Conservation (phyloP, 2,797 vertebrate genomes). For the Helicolenus hilgendorfi region DNA sequence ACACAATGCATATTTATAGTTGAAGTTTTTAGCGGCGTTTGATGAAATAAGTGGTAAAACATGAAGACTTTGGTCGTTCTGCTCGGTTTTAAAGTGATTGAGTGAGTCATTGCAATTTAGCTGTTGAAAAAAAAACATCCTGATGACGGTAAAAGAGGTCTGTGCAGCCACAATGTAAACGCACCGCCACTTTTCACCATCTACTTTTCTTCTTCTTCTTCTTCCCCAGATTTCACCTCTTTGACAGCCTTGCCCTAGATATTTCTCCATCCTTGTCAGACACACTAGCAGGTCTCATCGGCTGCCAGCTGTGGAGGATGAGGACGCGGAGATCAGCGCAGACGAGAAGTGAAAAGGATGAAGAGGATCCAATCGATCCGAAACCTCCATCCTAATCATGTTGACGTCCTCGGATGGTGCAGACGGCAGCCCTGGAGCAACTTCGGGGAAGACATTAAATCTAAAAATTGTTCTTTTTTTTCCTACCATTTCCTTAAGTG, state of each 20-base stretch:
- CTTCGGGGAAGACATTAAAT: slow-evolving; percentile 40
- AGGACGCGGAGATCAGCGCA: slow-evolving; percentile 69
- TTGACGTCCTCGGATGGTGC: slow-evolving; percentile 68
- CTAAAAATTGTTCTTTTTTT: not conserved
- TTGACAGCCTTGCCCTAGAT: slow-evolving; percentile 75
- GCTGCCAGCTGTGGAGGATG: slow-evolving; percentile 80
- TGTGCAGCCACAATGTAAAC: not conserved
- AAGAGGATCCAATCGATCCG: slow-evolving; percentile 74
- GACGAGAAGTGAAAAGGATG: slow-evolving; percentile 82
- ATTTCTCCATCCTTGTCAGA: slow-evolving; percentile 73
- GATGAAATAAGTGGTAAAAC: slow-evolving; percentile 45
- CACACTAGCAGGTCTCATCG: slow-evolving; percentile 53
- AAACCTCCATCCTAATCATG: slow-evolving; percentile 76
- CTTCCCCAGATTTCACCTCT: slow-evolving; percentile 63
- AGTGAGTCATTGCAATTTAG: slow-evolving; percentile 43
- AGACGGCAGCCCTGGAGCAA: slow-evolving; percentile 68
- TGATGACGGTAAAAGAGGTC: not conserved
- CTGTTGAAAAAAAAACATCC: not conserved
- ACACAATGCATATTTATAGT: slow-evolving; percentile 40
- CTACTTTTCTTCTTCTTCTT: slow-evolving; percentile 4
- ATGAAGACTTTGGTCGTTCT: slow-evolving; percentile 39
- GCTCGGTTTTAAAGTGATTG: slow-evolving; percentile 34
- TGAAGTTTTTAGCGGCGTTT: slow-evolving; percentile 22
- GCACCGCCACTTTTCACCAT: slow-evolving; percentile 3
- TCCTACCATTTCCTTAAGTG: not conserved